Evolutionary conservation across 2,113 vertebrate species (phyloP), one percentile per base, ranked within the genome.

Genomic region (Cyanistes caeruleus): DNA sequence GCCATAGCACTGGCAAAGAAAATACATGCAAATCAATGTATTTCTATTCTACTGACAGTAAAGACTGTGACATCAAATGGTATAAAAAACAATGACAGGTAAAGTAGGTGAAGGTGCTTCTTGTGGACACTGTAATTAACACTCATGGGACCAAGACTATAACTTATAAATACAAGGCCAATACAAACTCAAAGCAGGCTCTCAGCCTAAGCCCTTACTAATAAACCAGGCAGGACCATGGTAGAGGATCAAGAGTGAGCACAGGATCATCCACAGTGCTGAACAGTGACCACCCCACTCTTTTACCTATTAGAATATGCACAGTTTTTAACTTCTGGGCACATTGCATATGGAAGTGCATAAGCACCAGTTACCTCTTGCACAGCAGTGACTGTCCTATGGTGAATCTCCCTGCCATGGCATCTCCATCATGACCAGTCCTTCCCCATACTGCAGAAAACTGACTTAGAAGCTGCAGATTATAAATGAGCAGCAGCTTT

Each of bases 211-310:
- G 15, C 16, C 37, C 16, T 9, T 20, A 35, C 19, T 56, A 77
- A 88, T 18, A 73, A 86, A 58, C 4, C 22, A 49, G 23, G 37
- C 20, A 73, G 55, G 58, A 63, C 8, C 18, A 35, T 0, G 7
- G 44, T 0, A 43, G 28, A 37, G 28, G 56, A 41, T 49, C 3
- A 21, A 24, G 23, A n/a, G 18, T 6, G 1, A 80, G 28, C 83
- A 52, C 24, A 55, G 0, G 0, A 17, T 16, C 62, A 79, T 28
- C 56, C 52, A 22, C 1, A 58, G 23, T 9, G 11, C 53, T 31
- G 28, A 77, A n/a, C 3, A 0, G 21, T 53, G 46, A 53, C 21
- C 8, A 8, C 3, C 1, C 6, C 22, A 4, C 48, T 37, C 19
- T 30, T 74, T 23, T 24, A 72, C 11, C 39, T 48, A 4, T 16